phyloP scores from a whole-genome alignment of 1,140 invertebrate species.

The Rhyzopertha dominica region DNA sequence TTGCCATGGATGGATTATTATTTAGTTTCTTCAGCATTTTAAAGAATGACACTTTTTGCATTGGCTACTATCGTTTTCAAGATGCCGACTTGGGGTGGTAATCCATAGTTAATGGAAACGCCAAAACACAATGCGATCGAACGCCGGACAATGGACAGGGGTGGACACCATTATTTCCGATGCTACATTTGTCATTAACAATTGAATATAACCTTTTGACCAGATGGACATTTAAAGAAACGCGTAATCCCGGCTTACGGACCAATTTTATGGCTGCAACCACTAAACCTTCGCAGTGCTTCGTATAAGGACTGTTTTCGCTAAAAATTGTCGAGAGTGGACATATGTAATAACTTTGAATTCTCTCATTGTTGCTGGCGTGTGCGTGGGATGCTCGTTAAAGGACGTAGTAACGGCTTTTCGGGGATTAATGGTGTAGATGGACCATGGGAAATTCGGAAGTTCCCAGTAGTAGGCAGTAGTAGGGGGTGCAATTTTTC shows the following conservation, averaged over 20 bases:
- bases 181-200: constrained; percentile 22
- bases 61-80: too few species aligned
- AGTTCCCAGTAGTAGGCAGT: too few species aligned
- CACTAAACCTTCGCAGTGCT: neutral
- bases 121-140: neutral
- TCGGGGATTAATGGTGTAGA: constrained; percentile 3
- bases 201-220: constrained; percentile 18
- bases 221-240: constrained; percentile 19
- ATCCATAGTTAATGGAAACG: too few species aligned
- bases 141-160: constrained; percentile 11
- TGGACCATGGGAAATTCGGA: too few species aligned
- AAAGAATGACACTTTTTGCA: too few species aligned
- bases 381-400: constrained; percentile 14
- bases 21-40: too few species aligned
- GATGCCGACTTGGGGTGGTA: too few species aligned
- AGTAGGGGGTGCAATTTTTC: too few species aligned
- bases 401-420: neutral
- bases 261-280: constrained; percentile 20
- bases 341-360: constrained; percentile 13
- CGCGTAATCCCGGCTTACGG: constrained; percentile 17
- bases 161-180: constrained; percentile 15
- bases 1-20: too few species aligned
- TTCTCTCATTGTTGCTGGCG: constrained; percentile 3
- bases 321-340: constrained; percentile 6
- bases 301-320: constrained; percentile 8